phyloP scores from a whole-genome alignment of 2,113 vertebrate species.

The Leucosticte australis region DNA sequence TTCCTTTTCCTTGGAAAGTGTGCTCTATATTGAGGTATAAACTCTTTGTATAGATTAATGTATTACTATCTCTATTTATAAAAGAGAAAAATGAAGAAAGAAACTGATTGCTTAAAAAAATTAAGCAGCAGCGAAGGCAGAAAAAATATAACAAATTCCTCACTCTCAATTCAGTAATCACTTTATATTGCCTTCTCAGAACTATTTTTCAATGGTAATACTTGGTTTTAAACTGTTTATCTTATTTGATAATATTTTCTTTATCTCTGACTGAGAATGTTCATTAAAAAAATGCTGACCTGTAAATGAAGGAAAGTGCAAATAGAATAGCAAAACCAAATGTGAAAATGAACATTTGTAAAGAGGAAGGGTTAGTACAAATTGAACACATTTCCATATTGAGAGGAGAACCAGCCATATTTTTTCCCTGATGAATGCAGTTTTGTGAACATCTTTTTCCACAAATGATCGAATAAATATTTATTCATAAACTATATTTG shows the following conservation, averaged over 20 bases:
- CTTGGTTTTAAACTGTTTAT: background rate
- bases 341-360: conserved; percentile 9
- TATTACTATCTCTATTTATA: background rate
- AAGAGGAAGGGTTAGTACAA: conserved; percentile 15
- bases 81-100: background rate
- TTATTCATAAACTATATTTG: conserved; percentile 47
- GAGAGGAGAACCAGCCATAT: background rate
- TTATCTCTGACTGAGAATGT: background rate
- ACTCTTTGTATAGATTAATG: background rate
- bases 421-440: background rate
- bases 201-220: background rate
- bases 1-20: background rate
- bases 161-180: background rate
- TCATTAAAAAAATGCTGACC: conserved; percentile 38
- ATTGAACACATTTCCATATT: conserved; percentile 27
- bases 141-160: background rate
- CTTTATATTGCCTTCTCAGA: background rate
- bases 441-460: conserved; percentile 17
- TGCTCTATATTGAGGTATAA: background rate
- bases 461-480: conserved; percentile 48
- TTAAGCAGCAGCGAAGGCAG: background rate
- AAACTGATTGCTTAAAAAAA: background rate
- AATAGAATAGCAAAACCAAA: background rate
- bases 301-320: conserved; percentile 20
- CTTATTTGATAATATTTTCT: conserved; percentile 22